These are phyloP conservation scores for Sebastes minor DNA, from an alignment of 2,797 vertebrate species.

Conservation along the genomic window DNA sequence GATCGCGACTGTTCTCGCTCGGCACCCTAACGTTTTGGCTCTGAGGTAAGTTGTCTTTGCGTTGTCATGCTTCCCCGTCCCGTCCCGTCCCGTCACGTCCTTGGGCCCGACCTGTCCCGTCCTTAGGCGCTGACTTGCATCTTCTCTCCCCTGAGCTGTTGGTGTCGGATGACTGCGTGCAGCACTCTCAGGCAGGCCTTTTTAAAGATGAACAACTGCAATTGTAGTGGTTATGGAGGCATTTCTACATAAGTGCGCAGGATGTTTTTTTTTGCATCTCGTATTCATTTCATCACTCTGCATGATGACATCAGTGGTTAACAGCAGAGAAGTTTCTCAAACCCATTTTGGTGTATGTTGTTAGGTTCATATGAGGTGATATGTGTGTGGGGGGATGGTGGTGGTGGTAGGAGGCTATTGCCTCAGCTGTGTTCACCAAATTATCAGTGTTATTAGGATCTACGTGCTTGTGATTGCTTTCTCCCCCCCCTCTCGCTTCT, in stretches of 20 bases:
- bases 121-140: conserved; percentile 45
- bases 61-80: conserved; percentile 27
- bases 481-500: conserved; percentile 29
- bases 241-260: background rate
- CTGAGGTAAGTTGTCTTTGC: conserved; percentile 56
- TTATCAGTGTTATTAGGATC: conserved; percentile 70
- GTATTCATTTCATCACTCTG: background rate
- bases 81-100: no score
- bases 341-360: background rate
- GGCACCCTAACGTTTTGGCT: background rate
- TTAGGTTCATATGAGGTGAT: background rate
- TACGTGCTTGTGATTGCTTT: conserved; percentile 57
- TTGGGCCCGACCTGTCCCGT: no score
- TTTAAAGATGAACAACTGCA: background rate
- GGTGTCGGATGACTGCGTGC: conserved; percentile 33
- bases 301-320: conserved; percentile 18
- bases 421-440: conserved; percentile 82
- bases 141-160: conserved; percentile 12
- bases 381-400: background rate
- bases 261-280: background rate
- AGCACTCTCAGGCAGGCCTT: background rate
- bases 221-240: background rate
- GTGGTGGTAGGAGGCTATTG: conserved; percentile 31
- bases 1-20: background rate
- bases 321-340: conserved; percentile 28